Conservation (phyloP, 2,113 vertebrate species). For the Phyllostomus discolor region DNA sequence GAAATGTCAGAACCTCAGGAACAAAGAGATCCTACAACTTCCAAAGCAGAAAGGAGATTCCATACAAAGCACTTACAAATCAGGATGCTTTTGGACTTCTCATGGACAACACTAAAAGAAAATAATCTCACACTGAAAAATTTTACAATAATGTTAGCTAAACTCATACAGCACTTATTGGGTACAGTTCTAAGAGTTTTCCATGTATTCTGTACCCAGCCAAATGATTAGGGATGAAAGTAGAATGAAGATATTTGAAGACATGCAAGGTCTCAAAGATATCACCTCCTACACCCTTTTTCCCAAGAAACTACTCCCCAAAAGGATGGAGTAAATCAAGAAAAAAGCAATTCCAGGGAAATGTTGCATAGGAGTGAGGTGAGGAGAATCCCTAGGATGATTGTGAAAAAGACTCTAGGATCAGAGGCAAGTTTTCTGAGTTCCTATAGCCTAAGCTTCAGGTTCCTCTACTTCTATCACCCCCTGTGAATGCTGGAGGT, state of each 20-base stretch:
- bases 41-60: not conserved
- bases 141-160: not conserved
- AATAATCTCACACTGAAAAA: not conserved
- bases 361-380: not conserved
- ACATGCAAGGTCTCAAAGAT: not conserved
- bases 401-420: not conserved
- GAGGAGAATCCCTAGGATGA: not conserved
- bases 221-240: not conserved
- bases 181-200: not conserved
- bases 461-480: rapidly evolving
- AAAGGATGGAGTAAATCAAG: not conserved
- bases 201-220: not conserved
- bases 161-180: not conserved
- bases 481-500: not conserved
- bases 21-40: not conserved
- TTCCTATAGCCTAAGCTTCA: not conserved
- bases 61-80: not conserved
- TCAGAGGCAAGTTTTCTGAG: not conserved
- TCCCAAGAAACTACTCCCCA: not conserved
- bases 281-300: not conserved
- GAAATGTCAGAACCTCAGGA: not conserved
- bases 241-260: not conserved
- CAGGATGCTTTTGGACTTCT: not conserved
- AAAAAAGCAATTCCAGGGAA: not conserved
- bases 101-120: not conserved